Evolutionary conservation across 2,113 vertebrate genomes (phyloP).

Genomic region (Ibidorhyncha struthersii): DNA sequence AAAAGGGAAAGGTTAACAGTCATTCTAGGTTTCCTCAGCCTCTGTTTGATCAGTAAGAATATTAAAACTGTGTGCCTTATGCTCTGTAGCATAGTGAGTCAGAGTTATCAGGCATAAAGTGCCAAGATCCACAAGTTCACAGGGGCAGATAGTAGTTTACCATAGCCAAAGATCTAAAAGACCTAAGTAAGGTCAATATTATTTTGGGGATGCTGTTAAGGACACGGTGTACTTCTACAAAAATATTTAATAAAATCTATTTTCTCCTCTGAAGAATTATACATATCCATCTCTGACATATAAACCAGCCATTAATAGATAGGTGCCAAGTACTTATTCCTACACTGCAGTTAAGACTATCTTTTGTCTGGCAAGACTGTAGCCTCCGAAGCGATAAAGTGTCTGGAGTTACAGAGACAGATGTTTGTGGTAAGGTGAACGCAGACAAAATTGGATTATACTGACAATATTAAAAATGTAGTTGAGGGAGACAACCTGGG

Average conservation of each 20-base stretch:
- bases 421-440: neutral
- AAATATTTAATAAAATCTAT: neutral
- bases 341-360: neutral
- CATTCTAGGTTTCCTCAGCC: neutral
- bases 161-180: neutral
- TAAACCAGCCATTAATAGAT: neutral
- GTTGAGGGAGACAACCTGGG: neutral
- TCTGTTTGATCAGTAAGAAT: neutral
- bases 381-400: neutral
- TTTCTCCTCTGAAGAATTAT: neutral
- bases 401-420: neutral
- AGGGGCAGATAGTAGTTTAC: neutral
- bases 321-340: neutral
- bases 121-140: neutral
- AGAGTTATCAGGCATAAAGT: neutral
- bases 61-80: neutral
- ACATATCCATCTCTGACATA: neutral
- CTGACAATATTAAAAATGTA: neutral
- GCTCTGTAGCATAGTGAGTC: neutral
- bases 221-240: neutral
- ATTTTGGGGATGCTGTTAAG: neutral
- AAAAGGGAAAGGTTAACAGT: neutral
- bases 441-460: neutral
- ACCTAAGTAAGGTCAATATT: neutral
- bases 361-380: neutral